Evolutionary conservation across 2,113 vertebrate species (phyloP).

Genomic region (Phoenicopterus ruber): DNA sequence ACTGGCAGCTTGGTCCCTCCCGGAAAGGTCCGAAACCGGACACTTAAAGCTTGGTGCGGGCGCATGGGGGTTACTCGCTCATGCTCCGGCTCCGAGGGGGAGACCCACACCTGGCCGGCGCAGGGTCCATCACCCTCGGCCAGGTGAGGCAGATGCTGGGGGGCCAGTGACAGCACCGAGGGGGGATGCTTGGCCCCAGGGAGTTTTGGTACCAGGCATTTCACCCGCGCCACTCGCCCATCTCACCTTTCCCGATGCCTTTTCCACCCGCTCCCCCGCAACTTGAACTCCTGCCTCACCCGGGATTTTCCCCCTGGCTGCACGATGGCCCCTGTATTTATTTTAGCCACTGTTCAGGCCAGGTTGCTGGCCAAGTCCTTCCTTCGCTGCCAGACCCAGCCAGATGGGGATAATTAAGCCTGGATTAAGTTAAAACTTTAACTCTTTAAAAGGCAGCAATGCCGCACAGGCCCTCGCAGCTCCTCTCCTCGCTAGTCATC

Average conservation of each 20-base stretch:
- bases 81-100: fast-evolving
- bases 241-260: background rate
- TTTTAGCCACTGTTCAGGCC: constrained; percentile 30
- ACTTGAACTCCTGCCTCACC: background rate
- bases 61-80: fast-evolving
- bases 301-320: background rate
- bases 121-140: fast-evolving
- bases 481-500: background rate
- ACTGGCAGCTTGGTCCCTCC: background rate
- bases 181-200: fast-evolving
- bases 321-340: constrained; percentile 10
- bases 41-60: fast-evolving
- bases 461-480: background rate
- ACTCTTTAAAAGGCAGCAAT: background rate
- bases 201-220: fast-evolving
- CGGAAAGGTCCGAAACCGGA: fast-evolving
- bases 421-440: constrained; percentile 17
- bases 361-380: background rate
- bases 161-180: fast-evolving
- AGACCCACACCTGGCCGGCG: fast-evolving
- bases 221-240: fast-evolving
- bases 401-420: constrained; percentile 45
- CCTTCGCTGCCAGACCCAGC: background rate
- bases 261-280: fast-evolving
- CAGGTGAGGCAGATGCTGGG: fast-evolving